These are phyloP conservation scores for Enteromius radiatus DNA, from an alignment of 2,797 vertebrate genomes.

Conservation along the genomic window DNA sequence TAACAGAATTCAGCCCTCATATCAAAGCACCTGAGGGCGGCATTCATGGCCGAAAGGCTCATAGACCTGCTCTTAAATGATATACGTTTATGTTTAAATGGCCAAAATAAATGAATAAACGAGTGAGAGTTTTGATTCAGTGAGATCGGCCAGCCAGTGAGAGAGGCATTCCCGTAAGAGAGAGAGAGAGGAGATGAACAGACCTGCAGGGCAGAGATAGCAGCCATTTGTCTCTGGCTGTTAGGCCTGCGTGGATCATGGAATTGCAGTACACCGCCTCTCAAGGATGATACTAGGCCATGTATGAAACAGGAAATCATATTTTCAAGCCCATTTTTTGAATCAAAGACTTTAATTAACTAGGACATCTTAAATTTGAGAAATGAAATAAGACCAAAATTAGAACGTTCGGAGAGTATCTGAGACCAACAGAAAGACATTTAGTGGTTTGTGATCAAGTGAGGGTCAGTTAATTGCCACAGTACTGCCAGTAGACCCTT, in stretches of 20 bases:
- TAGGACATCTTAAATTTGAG: slow-evolving; percentile 65
- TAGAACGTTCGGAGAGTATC: slow-evolving; percentile 58
- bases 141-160: slow-evolving; percentile 11
- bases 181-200: not conserved
- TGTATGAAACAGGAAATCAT: slow-evolving; percentile 63
- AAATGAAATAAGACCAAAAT: slow-evolving; percentile 58
- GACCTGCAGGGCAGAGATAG: slow-evolving; percentile 21
- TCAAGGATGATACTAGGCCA: slow-evolving; percentile 32
- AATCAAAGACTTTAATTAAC: slow-evolving; percentile 73
- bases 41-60: slow-evolving; percentile 15
- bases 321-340: slow-evolving; percentile 66
- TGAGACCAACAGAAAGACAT: slow-evolving; percentile 44
- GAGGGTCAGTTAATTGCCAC: not conserved
- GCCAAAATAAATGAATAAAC: slow-evolving; percentile 25
- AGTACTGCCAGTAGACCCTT: not conserved
- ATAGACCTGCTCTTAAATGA: slow-evolving; percentile 17
- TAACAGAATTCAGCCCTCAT: slow-evolving; percentile 2
- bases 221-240: slow-evolving; percentile 12
- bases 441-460: slow-evolving; percentile 8
- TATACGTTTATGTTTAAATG: slow-evolving; percentile 18
- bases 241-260: slow-evolving; percentile 11
- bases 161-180: not conserved
- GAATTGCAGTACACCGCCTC: not conserved
- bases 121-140: slow-evolving; percentile 7
- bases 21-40: slow-evolving; percentile 6